Evolutionary conservation across 2,113 vertebrate species (phyloP).

Genomic region (Macquaria ambigua): DNA sequence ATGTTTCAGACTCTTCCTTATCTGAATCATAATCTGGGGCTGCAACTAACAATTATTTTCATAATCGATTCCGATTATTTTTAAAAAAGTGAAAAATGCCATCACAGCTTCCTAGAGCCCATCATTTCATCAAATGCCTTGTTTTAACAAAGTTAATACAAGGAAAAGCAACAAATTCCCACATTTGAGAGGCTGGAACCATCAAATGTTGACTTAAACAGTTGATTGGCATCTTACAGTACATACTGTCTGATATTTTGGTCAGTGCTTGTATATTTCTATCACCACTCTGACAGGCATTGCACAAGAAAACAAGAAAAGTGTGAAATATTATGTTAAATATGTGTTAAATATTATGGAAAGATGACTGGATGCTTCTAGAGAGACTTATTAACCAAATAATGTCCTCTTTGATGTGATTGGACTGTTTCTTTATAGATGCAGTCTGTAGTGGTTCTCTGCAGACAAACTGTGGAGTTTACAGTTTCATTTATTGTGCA

Average conservation of each 20-base stretch:
- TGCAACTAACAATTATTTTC: neutral
- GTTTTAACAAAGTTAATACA: neutral
- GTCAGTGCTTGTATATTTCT: neutral
- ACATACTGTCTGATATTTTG: neutral
- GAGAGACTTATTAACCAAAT: neutral
- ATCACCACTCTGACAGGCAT: neutral
- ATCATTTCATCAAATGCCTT: neutral
- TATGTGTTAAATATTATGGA: neutral
- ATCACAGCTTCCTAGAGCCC: neutral
- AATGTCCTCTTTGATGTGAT: neutral
- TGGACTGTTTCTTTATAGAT: neutral
- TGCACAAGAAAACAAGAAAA: neutral
- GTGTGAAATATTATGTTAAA: conserved; percentile 13
- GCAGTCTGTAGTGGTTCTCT: neutral
- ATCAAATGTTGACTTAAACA: neutral
- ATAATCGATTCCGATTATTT: neutral
- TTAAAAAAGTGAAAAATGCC: neutral
- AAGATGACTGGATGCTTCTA: neutral
- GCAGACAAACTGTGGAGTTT: neutral
- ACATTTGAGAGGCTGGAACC: neutral
- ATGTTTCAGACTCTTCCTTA: neutral
- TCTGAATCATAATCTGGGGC: neutral
- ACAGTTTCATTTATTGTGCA: neutral
- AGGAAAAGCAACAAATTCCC: neutral
- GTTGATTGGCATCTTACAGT: neutral